Conservation (phyloP, 2,113 vertebrate species). For the Dicaeum eximium region DNA sequence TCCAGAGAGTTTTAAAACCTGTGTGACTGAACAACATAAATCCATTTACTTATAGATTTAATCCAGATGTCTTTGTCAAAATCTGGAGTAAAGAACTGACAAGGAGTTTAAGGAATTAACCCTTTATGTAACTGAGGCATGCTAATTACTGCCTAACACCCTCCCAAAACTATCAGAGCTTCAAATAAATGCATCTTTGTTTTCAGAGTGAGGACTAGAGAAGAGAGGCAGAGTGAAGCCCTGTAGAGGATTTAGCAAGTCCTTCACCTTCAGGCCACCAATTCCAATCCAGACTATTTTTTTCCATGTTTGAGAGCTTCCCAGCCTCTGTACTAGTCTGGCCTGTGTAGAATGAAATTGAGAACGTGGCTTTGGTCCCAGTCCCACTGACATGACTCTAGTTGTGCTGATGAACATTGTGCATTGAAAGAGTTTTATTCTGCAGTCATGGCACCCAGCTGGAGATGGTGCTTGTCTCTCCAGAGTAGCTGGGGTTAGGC, state of each 20-base stretch:
- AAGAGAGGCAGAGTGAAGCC: not conserved
- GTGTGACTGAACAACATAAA: not conserved
- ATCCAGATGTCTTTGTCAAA: slow-evolving; percentile 5
- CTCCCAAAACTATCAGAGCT: not conserved
- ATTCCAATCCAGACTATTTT: not conserved
- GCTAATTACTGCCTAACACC: not conserved
- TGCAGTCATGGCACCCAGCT: not conserved
- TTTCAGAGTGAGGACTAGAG: not conserved
- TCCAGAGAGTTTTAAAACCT: not conserved
- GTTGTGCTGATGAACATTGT: not conserved
- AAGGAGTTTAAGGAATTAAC: slow-evolving; percentile 39
- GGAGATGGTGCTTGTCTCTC: not conserved
- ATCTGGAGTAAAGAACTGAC: slow-evolving; percentile 25
- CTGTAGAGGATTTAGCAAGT: not conserved
- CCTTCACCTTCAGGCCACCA: not conserved
- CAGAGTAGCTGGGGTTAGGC: not conserved
- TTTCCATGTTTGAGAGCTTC: not conserved
- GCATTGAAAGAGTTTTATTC: not conserved
- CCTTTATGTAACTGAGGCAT: not conserved
- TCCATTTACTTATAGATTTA: slow-evolving; percentile 23
- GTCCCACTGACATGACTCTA: not conserved
- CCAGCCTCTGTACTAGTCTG: not conserved
- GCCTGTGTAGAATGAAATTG: not conserved
- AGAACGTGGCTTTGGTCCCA: not conserved
- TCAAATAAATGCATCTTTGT: slow-evolving; percentile 7